Percentiles rank a stretch among this genome's conserved stretches.
Evolutionary conservation across 2,797 vertebrate genomes (phyloP).

Genomic region (Ceryle rudis): DNA sequence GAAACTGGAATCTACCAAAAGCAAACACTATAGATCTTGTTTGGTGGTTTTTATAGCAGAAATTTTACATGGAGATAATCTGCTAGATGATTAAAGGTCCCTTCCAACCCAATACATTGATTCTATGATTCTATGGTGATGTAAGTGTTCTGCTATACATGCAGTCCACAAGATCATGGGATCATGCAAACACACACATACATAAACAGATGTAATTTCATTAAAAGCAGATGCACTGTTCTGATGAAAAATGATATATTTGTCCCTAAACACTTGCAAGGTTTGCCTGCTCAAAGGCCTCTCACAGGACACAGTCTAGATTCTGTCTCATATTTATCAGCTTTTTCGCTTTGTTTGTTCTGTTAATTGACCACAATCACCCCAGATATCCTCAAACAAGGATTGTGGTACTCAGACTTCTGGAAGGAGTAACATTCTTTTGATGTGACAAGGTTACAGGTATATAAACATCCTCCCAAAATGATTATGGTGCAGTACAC

Average conservation of each 20-base stretch:
- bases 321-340: background rate
- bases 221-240: slow-evolving; percentile 9
- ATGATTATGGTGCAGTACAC: background rate
- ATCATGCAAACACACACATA: background rate
- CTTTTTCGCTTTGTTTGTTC: background rate
- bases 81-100: background rate
- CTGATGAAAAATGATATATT: background rate
- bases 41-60: background rate
- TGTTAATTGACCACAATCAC: background rate
- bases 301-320: background rate
- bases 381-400: background rate
- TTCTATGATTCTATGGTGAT: background rate
- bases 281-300: background rate
- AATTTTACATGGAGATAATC: background rate
- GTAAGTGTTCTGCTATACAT: background rate
- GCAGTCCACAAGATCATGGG: background rate
- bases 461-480: background rate
- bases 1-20: slow-evolving; percentile 26
- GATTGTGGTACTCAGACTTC: background rate
- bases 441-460: background rate
- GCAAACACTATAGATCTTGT: slow-evolving; percentile 3
- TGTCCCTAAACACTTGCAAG: background rate
- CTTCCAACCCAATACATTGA: no score
- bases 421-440: no score
- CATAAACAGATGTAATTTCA: slow-evolving; percentile 1